phyloP scores from a whole-genome alignment of 2,797 vertebrate genomes.

The Spheniscus humboldti region DNA sequence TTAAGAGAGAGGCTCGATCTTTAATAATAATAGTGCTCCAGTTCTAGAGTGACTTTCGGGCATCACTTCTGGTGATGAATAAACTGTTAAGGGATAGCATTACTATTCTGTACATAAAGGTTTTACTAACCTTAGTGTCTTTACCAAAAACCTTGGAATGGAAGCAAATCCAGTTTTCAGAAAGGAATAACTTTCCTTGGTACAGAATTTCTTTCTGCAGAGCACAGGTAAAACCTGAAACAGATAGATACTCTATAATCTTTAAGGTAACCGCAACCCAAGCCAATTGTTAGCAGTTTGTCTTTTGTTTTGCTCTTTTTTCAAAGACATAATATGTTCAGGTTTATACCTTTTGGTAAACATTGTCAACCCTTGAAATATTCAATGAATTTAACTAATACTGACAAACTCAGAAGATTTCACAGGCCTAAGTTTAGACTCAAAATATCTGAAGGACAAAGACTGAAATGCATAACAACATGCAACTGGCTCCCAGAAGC shows the following conservation, averaged over 20 bases:
- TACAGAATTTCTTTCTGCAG: slow-evolving; percentile 97
- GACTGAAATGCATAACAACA: neutral
- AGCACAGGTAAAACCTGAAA: slow-evolving; percentile 92
- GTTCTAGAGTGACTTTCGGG: neutral
- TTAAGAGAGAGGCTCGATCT: neutral
- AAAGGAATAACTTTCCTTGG: slow-evolving; percentile 92
- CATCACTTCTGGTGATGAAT: neutral
- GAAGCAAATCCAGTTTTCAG: slow-evolving; percentile 97
- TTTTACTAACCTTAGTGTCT: slow-evolving; percentile 88
- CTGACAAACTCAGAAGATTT: neutral
- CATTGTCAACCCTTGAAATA: neutral
- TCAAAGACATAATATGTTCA: neutral
- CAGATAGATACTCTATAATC: neutral
- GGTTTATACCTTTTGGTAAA: neutral
- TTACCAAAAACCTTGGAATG: slow-evolving; percentile 96
- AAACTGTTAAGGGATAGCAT: neutral
- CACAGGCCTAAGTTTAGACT: neutral
- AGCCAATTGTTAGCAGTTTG: neutral
- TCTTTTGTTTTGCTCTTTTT: neutral
- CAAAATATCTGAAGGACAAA: neutral
- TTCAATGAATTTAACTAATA: neutral
- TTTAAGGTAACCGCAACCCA: neutral
- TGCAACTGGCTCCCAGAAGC: neutral
- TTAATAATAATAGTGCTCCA: neutral
- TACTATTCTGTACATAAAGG: neutral